Conservation (phyloP, 30 jellyfish, hydroid and myxozoan species). For the Nemopilema nomurai region DNA sequence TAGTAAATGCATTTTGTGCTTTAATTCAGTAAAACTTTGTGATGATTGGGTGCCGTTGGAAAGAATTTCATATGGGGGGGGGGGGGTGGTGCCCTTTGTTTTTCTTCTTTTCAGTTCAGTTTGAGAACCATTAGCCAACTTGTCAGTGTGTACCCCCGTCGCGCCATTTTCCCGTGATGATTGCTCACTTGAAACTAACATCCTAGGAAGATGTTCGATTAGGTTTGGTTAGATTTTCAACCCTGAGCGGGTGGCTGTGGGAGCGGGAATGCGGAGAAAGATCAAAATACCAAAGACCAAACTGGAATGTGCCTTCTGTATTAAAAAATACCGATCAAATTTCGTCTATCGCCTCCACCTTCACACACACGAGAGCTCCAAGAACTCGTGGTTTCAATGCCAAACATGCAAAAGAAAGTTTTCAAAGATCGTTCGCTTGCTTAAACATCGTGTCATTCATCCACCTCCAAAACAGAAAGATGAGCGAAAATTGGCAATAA, state of each 20-base stretch:
- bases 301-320: slow-evolving; percentile 16
- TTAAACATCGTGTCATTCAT: slow-evolving; percentile 46
- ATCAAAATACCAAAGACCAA: background rate
- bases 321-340: slow-evolving; percentile 14
- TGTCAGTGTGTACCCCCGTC: background rate
- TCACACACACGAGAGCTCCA: slow-evolving; percentile 51
- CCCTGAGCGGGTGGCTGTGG: background rate
- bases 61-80: no score
- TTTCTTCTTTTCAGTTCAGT: no score
- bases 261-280: background rate
- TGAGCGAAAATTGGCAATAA: background rate
- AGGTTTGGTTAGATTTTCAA: background rate
- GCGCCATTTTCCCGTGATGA: background rate
- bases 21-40: no score
- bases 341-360: slow-evolving; percentile 32
- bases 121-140: background rate
- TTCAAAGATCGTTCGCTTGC: slow-evolving; percentile 13
- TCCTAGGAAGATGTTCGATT: background rate
- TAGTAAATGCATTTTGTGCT: no score
- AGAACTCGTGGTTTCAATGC: slow-evolving; percentile 61
- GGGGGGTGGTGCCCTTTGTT: no score
- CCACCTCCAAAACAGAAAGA: slow-evolving; percentile 39
- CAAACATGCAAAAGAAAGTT: slow-evolving; percentile 45
- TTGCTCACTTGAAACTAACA: background rate
- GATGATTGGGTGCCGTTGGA: no score